Percentiles rank a stretch among this genome's conserved stretches.
Evolutionary conservation across 2,113 vertebrate genomes (phyloP).

Genomic region (Marcusenius ussheri): DNA sequence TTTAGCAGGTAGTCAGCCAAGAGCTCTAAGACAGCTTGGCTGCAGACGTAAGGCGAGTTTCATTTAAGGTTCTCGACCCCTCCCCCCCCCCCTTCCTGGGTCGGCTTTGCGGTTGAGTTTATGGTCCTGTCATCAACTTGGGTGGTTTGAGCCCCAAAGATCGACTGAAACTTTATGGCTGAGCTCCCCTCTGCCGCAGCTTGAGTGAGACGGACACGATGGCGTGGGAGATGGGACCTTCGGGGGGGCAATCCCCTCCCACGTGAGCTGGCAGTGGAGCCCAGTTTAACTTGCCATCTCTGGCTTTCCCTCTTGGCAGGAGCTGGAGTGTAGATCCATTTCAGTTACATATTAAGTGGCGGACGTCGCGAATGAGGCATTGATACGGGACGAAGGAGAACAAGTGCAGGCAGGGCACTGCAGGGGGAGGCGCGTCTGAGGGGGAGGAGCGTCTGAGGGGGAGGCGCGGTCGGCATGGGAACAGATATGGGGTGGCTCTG

Average conservation of each 20-base stretch:
- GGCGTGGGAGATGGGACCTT: not conserved
- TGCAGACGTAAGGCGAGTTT: not conserved
- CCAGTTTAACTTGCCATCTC: not conserved
- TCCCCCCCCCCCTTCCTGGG: not conserved
- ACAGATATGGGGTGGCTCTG: not conserved
- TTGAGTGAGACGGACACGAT: not conserved
- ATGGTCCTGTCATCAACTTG: not conserved
- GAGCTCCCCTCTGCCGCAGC: not conserved
- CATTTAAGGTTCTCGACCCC: not conserved
- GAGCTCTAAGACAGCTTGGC: not conserved
- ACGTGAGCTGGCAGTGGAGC: not conserved
- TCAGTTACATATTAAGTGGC: not conserved
- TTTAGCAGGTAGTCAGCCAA: not conserved
- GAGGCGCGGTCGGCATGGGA: not conserved
- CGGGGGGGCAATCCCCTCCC: not conserved
- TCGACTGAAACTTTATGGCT: not conserved
- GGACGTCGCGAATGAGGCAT: not conserved
- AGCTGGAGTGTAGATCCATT: not conserved
- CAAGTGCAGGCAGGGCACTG: not conserved
- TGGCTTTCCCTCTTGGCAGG: not conserved
- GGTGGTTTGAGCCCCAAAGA: not conserved
- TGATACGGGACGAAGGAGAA: not conserved
- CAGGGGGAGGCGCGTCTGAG: not conserved
- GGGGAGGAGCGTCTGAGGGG: not conserved
- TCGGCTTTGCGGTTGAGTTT: not conserved